Base-by-base conservation (phyloP, 2,797 vertebrate genomes). In the Dipus sagitta region DNA sequence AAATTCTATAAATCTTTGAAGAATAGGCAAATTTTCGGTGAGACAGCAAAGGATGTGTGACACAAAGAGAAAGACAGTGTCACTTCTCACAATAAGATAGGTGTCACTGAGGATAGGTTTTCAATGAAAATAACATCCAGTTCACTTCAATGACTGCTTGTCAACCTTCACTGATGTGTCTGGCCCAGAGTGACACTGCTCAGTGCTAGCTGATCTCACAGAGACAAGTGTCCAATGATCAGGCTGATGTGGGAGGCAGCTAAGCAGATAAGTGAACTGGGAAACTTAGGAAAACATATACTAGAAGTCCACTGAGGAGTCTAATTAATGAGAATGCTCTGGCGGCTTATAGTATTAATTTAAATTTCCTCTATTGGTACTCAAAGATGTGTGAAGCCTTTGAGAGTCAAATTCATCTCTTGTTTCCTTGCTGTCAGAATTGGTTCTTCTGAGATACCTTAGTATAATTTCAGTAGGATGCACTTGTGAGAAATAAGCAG, bases 211-310 rank as follows among this genome's bases (percentile, higher is more conserved):
- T 70, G 79, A 21, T 64, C 32, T 68, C 72, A 24, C 26, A 34
- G 32, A 64, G 38, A 74, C 20, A 58, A 58, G 17, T 52, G 23
- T 71, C 67, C 23, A 77, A 65, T 9, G 2, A 83, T 67, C 14
- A 87, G 70, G 26, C 30, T 87, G 90, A 78, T 74, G 68, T 87
- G 42, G 18, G n/a, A 74, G 24, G 18, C n/a, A 77, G 13, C 6
- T 38, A 64, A 85, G 21, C 30, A 78, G n/a, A 62, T 47, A 75
- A 78, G 62, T 18, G 80, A 20, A 90, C 14, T 34, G 30, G 54
- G 82, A 89, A 94, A 93, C 84, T 34, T 72, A n/a, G 32, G 52
- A 83, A 95, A 58, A 64, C 10, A 74, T 28, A 76, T 90, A 83
- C 68, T 47, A 81, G 65, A 68, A 21, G 26, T 32, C 52, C 2